Evolutionary conservation across 2,888 invertebrate genomes (phyloP).

Genomic region (Lepidonotus clava): DNA sequence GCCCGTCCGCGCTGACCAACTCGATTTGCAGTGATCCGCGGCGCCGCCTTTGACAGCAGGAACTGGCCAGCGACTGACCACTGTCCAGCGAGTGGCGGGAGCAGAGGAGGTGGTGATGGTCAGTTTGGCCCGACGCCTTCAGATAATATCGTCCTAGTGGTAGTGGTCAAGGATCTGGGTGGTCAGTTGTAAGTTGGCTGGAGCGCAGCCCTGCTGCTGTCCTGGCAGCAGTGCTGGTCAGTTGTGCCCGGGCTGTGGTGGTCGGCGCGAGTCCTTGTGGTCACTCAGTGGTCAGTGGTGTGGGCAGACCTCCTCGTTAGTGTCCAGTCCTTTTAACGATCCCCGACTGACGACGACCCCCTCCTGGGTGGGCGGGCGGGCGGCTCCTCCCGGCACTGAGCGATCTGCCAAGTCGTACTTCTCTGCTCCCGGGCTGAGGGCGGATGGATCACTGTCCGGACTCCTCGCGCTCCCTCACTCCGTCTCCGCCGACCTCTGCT

Average conservation of each 20-base stretch:
- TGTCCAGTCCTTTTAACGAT: slow-evolving; percentile 53
- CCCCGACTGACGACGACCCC: slow-evolving; percentile 1
- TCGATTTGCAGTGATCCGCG: slow-evolving; percentile 24
- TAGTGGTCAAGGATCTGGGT: no score
- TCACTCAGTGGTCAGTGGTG: background rate
- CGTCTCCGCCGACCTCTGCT: background rate
- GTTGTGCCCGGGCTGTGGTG: background rate
- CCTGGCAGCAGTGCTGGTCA: no score
- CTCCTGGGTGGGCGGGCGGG: background rate
- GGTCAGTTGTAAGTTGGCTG: no score
- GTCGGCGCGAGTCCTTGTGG: background rate
- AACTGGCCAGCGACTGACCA: no score
- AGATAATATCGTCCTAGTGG: no score
- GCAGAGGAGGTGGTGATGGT: background rate
- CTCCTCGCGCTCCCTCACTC: background rate
- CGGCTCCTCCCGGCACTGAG: slow-evolving; percentile 18
- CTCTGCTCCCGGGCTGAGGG: background rate
- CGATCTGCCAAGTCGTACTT: slow-evolving; percentile 12
- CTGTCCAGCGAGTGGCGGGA: background rate
- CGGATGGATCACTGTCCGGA: slow-evolving; percentile 9
- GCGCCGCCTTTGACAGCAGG: no score
- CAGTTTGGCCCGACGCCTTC: background rate
- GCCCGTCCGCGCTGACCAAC: background rate
- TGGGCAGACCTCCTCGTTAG: slow-evolving; percentile 14
- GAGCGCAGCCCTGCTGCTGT: no score